Percentiles rank a stretch among this genome's conserved stretches.
Evolutionary conservation across 2,797 vertebrate genomes (phyloP).

Genomic region (Morelia viridis): DNA sequence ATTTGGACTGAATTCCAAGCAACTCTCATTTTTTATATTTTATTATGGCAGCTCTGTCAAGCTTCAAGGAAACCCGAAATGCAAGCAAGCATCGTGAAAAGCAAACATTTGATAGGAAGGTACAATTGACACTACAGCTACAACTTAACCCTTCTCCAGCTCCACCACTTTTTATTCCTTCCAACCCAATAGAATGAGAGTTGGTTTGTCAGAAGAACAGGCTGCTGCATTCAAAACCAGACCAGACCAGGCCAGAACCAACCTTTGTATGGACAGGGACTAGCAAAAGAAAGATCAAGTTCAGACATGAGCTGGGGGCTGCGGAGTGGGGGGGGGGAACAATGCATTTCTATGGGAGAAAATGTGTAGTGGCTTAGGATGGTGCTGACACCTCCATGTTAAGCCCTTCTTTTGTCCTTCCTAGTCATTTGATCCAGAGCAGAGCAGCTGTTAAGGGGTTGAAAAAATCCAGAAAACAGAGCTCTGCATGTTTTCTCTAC

Average conservation of each 20-base stretch:
- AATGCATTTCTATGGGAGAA: not conserved
- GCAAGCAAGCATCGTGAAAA: not conserved
- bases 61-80: not conserved
- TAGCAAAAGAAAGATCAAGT: not conserved
- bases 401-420: not conserved
- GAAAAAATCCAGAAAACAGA: not conserved
- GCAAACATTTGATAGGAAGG: not conserved
- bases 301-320: not conserved
- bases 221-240: not conserved
- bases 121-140: not conserved
- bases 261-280: not conserved
- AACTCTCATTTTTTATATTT: conserved; percentile 6
- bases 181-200: not conserved
- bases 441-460: not conserved
- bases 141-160: not conserved
- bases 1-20: conserved; percentile 1
- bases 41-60: conserved; percentile 3
- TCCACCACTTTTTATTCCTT: not conserved
- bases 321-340: not conserved
- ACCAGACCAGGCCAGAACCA: not conserved
- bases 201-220: not conserved
- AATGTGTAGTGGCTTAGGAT: not conserved
- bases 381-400: not conserved
- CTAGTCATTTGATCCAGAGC: not conserved
- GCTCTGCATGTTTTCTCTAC: not conserved